phyloP scores from a whole-genome alignment of 2,113 vertebrate genomes.

The Nestor notabilis region DNA sequence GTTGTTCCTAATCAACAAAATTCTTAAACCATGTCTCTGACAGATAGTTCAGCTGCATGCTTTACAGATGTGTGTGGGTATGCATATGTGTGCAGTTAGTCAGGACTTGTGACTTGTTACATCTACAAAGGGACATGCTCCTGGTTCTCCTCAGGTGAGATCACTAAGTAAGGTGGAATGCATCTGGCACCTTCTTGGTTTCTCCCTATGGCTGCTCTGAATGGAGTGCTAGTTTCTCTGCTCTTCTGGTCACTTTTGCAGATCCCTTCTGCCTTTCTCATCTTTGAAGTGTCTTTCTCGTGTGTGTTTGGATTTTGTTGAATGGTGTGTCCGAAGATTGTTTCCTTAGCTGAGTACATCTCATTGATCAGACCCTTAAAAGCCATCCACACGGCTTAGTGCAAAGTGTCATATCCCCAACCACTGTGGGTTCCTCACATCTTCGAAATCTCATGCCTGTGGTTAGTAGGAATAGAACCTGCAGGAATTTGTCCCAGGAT shows the following conservation, averaged over 20 bases:
- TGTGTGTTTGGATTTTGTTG: not conserved
- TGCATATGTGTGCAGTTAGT: rapidly evolving
- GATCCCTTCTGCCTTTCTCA: not conserved
- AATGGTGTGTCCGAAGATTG: not conserved
- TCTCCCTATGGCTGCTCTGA: not conserved
- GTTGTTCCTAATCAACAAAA: not conserved
- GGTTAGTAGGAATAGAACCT: not conserved
- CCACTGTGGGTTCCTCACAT: not conserved
- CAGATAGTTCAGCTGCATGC: not conserved
- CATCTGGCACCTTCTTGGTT: not conserved
- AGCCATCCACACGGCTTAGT: not conserved
- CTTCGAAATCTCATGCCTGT: not conserved
- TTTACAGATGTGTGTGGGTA: not conserved
- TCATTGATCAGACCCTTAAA: not conserved
- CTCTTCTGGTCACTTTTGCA: not conserved
- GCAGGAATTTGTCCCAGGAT: not conserved
- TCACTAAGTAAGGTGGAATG: not conserved
- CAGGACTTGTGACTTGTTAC: not conserved
- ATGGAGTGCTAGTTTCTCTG: not conserved
- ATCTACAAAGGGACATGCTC: rapidly evolving
- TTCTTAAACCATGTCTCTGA: not conserved
- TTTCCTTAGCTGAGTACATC: not conserved
- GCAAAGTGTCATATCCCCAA: not conserved
- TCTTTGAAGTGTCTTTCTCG: not conserved
- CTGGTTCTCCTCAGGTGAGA: not conserved